phyloP scores from a whole-genome alignment of 2,888 invertebrate species.

The Subacronicta megacephala region DNA sequence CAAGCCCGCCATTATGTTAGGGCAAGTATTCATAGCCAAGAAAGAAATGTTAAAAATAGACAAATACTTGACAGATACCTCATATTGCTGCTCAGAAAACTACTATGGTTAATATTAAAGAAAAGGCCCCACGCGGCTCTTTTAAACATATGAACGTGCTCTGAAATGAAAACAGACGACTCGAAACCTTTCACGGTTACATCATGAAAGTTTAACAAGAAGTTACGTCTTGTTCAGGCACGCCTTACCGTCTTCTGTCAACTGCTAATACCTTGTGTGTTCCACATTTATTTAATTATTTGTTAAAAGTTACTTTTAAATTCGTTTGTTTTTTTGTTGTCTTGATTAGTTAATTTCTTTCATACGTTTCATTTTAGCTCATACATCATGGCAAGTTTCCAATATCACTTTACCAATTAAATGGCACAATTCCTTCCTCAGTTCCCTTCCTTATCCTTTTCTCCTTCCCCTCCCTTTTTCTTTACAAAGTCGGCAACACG shows the following conservation, averaged over 20 bases:
- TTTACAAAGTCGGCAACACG: too few species aligned
- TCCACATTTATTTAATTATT: conserved; percentile 7
- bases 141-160: conserved; percentile 62
- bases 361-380: too few species aligned
- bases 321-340: too few species aligned
- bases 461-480: too few species aligned
- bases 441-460: too few species aligned
- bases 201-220: conserved; percentile 51
- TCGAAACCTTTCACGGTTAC: conserved; percentile 46
- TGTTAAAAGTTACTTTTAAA: background rate
- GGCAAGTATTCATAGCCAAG: too few species aligned
- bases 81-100: conserved; percentile 33
- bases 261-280: conserved; percentile 17
- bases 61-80: conserved; percentile 24
- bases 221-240: conserved; percentile 27
- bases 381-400: too few species aligned
- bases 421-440: too few species aligned
- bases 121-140: conserved; percentile 38
- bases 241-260: conserved; percentile 14
- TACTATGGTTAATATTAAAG: conserved; percentile 27
- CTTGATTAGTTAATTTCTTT: too few species aligned
- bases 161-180: conserved; percentile 61
- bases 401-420: too few species aligned
- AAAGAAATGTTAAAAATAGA: background rate
- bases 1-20: too few species aligned